phyloP scores from a whole-genome alignment of 2,797 vertebrate species.

The Spinus pinus region DNA sequence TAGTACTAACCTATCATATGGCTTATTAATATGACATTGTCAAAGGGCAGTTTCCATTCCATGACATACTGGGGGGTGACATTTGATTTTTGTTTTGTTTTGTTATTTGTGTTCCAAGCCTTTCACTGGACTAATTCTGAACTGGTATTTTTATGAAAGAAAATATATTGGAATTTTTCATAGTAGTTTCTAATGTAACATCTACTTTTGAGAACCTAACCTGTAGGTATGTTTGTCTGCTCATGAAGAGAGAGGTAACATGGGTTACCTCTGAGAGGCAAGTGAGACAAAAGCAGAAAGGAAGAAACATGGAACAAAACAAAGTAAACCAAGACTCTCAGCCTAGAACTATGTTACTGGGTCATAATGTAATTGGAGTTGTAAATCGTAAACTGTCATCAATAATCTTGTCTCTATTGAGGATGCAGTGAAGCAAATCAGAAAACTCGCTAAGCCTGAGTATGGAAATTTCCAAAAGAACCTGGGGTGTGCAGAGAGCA shows the following conservation, averaged over 20 bases:
- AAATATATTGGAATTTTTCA: not conserved
- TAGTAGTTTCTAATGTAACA: not conserved
- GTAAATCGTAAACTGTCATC: not conserved
- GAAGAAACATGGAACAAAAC: not conserved
- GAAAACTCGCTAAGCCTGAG: not conserved
- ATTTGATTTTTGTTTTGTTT: not conserved
- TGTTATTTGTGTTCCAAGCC: not conserved
- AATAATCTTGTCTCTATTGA: not conserved
- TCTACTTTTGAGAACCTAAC: not conserved
- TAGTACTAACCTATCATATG: not conserved
- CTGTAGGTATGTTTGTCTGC: not conserved
- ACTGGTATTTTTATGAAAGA: not conserved
- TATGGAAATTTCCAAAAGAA: not conserved
- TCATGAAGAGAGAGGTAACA: not conserved
- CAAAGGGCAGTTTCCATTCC: not conserved
- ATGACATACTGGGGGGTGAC: not conserved
- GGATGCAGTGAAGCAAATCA: not conserved
- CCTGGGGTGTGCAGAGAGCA: not conserved
- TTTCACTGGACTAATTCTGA: not conserved
- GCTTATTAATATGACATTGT: not conserved
- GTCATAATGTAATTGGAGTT: not conserved
- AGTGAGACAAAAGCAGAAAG: not conserved
- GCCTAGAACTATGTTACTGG: not conserved
- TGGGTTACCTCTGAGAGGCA: not conserved
- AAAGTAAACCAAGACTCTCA: not conserved